Conservation (phyloP, 2,797 vertebrate genomes). For the Gallinago nigripennis region DNA sequence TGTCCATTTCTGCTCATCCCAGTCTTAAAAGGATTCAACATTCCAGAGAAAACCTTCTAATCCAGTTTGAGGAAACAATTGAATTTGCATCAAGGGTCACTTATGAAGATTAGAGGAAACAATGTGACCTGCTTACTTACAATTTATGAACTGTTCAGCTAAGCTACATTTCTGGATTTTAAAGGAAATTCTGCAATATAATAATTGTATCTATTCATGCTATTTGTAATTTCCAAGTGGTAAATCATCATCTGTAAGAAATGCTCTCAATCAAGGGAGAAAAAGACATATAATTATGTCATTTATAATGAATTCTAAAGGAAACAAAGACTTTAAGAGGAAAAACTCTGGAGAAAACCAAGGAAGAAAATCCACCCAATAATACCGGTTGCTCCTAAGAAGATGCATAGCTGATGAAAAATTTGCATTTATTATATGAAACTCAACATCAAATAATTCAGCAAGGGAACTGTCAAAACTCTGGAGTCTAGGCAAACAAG, state of each 20-base stretch:
- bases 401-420: conserved; percentile 65
- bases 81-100: neutral
- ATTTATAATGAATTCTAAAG: conserved; percentile 75
- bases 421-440: conserved; percentile 50
- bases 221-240: conserved; percentile 57
- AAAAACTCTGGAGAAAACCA: conserved; percentile 65
- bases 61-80: neutral
- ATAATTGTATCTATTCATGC: conserved; percentile 34
- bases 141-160: neutral
- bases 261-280: conserved; percentile 72
- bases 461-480: conserved; percentile 43
- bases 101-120: neutral
- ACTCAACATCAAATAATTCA: conserved; percentile 40
- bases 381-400: conserved; percentile 52
- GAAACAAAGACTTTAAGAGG: conserved; percentile 77
- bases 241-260: conserved; percentile 74
- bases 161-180: conserved; percentile 7
- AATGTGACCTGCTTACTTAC: neutral
- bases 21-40: neutral
- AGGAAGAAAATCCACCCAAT: conserved; percentile 37
- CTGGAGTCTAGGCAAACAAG: conserved; percentile 42
- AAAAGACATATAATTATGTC: conserved; percentile 77
- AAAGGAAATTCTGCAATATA: conserved; percentile 25
- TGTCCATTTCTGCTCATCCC: neutral
- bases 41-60: neutral